These are phyloP conservation scores for Tauraco hartlaubi DNA, from an alignment of 2,797 vertebrate genomes.

Conservation along the genomic window DNA sequence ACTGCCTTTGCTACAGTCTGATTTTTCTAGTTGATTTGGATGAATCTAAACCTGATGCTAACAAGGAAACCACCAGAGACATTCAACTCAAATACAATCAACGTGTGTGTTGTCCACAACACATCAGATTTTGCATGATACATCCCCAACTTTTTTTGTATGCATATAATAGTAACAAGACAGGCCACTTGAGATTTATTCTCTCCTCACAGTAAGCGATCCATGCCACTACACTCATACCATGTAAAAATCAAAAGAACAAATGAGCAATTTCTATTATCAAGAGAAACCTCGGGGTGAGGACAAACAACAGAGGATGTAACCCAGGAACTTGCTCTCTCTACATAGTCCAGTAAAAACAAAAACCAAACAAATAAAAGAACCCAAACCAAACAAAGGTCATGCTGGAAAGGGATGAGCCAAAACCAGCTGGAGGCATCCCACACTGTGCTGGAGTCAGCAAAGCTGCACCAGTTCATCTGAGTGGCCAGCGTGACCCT, in stretches of 20 bases:
- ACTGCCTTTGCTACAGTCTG: not conserved
- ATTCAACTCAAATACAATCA: not conserved
- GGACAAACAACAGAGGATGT: conserved; percentile 12
- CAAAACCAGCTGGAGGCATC: not conserved
- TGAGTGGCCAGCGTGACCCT: not conserved
- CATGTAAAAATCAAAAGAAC: not conserved
- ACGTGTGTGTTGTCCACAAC: not conserved
- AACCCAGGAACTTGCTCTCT: not conserved
- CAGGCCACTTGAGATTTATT: not conserved
- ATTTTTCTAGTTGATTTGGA: not conserved
- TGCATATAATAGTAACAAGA: fast-evolving
- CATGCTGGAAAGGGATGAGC: not conserved
- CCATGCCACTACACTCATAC: not conserved
- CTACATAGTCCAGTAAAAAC: not conserved
- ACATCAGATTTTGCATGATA: not conserved
- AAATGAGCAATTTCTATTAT: not conserved
- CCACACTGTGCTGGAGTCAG: conserved; percentile 30
- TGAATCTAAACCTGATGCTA: not conserved
- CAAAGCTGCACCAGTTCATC: not conserved
- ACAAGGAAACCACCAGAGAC: not conserved
- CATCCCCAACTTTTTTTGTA: not conserved
- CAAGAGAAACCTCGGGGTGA: not conserved
- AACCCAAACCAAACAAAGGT: not conserved
- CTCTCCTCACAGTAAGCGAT: not conserved
- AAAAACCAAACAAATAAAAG: not conserved